Evolutionary conservation across 2,113 vertebrate species (phyloP).

Genomic region (Macaca nemestrina): DNA sequence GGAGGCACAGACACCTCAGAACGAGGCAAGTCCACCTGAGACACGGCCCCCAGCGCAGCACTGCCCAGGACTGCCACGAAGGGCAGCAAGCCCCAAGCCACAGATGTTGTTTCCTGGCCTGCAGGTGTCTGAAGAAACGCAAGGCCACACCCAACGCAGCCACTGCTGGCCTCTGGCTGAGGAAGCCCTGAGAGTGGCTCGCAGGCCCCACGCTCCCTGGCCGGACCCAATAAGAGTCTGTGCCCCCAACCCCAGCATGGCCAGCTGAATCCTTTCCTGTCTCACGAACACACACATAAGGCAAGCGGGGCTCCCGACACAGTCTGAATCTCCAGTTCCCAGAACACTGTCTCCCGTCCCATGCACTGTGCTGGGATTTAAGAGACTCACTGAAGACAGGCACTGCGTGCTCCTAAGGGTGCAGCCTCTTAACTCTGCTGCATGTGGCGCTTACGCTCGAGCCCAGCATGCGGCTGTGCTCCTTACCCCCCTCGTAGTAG

Average conservation of each 20-base stretch:
- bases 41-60: not conserved
- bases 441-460: rapidly evolving
- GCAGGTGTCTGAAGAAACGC: not conserved
- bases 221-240: too few relatives aligned
- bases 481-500: constrained; percentile 96
- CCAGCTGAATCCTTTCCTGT: too few relatives aligned
- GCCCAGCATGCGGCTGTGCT: rapidly evolving
- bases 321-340: not conserved
- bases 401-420: not conserved
- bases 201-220: not conserved
- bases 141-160: rapidly evolving
- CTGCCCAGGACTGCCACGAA: rapidly evolving
- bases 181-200: not conserved
- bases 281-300: too few relatives aligned
- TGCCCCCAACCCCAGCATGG: not conserved
- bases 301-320: rapidly evolving
- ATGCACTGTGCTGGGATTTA: not conserved
- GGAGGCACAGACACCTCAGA: not conserved
- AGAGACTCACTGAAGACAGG: not conserved
- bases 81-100: too few relatives aligned
- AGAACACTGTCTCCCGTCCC: not conserved
- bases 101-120: not conserved
- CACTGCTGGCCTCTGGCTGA: too few relatives aligned
- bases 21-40: not conserved
- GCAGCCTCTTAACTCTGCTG: not conserved